Evolutionary conservation across 2,888 invertebrate genomes (phyloP).

Genomic region (Andrena flavipes): DNA sequence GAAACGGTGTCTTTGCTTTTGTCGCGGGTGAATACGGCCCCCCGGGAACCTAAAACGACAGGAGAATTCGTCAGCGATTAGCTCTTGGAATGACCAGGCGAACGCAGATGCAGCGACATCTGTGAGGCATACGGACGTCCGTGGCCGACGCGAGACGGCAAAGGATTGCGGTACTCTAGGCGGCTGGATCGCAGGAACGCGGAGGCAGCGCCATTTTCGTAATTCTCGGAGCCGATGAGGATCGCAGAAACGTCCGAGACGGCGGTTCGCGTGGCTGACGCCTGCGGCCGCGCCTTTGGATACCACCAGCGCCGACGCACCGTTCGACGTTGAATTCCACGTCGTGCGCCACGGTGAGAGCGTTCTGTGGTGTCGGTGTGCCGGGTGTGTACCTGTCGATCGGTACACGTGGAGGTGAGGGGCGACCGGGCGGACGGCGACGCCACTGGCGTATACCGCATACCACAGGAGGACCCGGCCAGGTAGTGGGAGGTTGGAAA

Average conservation of each 20-base stretch:
- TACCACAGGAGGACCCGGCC: conserved; percentile 65
- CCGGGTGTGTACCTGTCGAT: conserved; percentile 51
- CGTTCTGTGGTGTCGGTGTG: conserved; percentile 15
- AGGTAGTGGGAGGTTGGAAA: conserved; percentile 46
- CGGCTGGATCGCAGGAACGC: neutral
- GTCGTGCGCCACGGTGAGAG: conserved; percentile 27
- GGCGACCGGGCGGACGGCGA: conserved; percentile 52
- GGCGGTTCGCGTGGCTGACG: conserved; percentile 60
- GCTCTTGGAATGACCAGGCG: neutral
- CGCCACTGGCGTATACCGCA: conserved; percentile 68
- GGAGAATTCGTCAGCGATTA: neutral
- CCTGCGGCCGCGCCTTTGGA: conserved; percentile 79
- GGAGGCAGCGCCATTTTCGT: neutral
- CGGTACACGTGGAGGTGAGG: conserved; percentile 66
- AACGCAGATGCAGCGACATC: conserved; percentile 48
- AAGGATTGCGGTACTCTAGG: neutral
- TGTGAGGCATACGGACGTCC: conserved; percentile 14
- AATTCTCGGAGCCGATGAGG: conserved; percentile 47
- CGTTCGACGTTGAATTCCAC: conserved; percentile 42
- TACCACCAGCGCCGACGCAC: conserved; percentile 76
- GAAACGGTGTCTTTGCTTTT: neutral
- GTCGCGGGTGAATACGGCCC: neutral
- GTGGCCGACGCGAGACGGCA: neutral
- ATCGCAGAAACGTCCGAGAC: conserved; percentile 40
- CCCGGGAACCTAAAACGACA: neutral